phyloP scores from a whole-genome alignment of 2,113 vertebrate species.

The Pseudonaja textilis region DNA sequence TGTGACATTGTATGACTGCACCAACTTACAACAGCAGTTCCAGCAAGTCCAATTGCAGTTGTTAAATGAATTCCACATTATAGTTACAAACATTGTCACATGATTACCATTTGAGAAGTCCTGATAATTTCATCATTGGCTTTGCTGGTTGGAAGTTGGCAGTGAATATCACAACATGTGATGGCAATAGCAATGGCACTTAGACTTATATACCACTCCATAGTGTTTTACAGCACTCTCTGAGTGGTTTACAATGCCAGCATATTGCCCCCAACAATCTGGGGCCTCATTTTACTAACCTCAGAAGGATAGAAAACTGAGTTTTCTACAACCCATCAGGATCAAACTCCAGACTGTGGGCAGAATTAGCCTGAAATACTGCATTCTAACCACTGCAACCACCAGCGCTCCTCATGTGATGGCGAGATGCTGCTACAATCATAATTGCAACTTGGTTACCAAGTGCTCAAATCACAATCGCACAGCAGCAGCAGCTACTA shows the following conservation, averaged over 20 bases:
- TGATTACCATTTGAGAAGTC: not conserved
- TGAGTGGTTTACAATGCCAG: not conserved
- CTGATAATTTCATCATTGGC: not conserved
- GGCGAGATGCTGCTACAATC: not conserved
- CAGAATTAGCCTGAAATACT: not conserved
- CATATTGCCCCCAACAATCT: not conserved
- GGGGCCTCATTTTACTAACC: not conserved
- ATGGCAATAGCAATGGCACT: not conserved
- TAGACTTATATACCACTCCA: not conserved
- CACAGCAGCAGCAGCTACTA: not conserved
- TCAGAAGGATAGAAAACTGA: not conserved
- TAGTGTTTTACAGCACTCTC: not conserved
- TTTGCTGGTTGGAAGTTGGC: not conserved
- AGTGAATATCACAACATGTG: not conserved
- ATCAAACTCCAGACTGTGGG: not conserved
- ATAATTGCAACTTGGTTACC: not conserved
- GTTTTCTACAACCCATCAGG: not conserved
- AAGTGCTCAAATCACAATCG: not conserved
- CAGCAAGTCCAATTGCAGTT: not conserved
- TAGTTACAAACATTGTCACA: not conserved
- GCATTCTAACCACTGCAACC: not conserved
- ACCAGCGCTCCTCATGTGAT: not conserved
- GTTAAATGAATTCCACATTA: not conserved
- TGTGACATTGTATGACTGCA: not conserved
- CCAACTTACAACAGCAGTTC: not conserved